These are phyloP conservation scores for Camponotus pennsylvanicus DNA, from an alignment of 1,140 invertebrate genomes.

Conservation along the genomic window DNA sequence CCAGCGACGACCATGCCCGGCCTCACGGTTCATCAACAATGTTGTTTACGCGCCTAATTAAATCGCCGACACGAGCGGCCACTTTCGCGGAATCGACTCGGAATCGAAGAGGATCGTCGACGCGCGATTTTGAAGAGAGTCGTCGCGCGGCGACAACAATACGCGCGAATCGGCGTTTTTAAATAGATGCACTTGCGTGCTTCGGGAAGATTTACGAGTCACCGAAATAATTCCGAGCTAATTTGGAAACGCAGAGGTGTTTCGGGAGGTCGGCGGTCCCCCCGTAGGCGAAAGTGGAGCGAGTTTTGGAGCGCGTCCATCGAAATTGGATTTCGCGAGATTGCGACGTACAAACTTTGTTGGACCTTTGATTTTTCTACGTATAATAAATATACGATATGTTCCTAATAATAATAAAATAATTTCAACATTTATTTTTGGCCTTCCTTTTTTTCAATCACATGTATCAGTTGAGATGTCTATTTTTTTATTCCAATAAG, in stretches of 20 bases:
- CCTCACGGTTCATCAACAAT: background rate
- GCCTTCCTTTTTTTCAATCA: background rate
- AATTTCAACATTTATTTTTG: background rate
- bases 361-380: background rate
- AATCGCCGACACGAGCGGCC: background rate
- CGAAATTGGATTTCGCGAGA: slow-evolving; percentile 35
- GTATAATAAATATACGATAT: too few species aligned
- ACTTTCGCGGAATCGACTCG: background rate
- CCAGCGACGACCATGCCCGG: background rate
- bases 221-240: slow-evolving; percentile 50
- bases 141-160: too few species aligned
- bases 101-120: too few species aligned
- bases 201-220: slow-evolving; percentile 39
- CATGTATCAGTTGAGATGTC: background rate
- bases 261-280: background rate
- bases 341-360: background rate
- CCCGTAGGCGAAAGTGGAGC: slow-evolving; percentile 46
- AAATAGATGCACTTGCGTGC: background rate
- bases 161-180: background rate
- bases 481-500: too few species aligned
- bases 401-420: background rate
- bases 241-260: slow-evolving; percentile 41
- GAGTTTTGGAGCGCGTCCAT: slow-evolving; percentile 38
- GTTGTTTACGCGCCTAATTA: slow-evolving; percentile 41
- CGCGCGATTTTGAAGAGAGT: too few species aligned